Evolutionary conservation across 1,140 invertebrate species (phyloP).

Genomic region (Aphaenogaster floridana): DNA sequence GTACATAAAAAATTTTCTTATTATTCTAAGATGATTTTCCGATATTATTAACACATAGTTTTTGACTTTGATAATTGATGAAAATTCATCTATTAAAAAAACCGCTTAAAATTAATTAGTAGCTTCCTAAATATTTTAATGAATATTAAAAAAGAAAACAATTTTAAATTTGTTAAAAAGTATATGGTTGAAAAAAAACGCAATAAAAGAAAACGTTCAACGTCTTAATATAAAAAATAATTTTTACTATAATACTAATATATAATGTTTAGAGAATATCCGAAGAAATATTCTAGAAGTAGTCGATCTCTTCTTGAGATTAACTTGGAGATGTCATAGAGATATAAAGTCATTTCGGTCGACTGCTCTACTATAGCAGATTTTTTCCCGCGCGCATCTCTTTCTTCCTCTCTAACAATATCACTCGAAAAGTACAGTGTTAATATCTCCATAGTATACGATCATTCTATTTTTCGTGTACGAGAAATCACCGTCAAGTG

Average conservation of each 20-base stretch:
- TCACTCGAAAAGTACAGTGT: constrained; percentile 33
- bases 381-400: constrained; percentile 59
- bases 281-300: constrained; percentile 2
- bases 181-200: background rate
- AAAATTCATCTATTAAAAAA: background rate
- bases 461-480: constrained; percentile 56
- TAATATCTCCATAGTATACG: constrained; percentile 57
- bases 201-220: background rate
- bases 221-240: background rate
- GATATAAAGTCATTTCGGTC: constrained; percentile 69
- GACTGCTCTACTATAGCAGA: constrained; percentile 67
- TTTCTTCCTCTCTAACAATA: constrained; percentile 50
- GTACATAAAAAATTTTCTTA: background rate
- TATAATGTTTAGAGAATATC: background rate
- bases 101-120: background rate
- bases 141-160: too few relatives aligned
- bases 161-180: background rate
- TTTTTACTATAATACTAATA: constrained; percentile 1
- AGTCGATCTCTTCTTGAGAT: constrained; percentile 54
- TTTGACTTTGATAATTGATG: background rate
- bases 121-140: background rate
- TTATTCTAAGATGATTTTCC: background rate
- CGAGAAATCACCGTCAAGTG: constrained; percentile 55
- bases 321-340: constrained; percentile 57
- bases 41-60: background rate